Base-by-base conservation (phyloP, 2,113 vertebrate genomes). In the Clupea harengus region DNA sequence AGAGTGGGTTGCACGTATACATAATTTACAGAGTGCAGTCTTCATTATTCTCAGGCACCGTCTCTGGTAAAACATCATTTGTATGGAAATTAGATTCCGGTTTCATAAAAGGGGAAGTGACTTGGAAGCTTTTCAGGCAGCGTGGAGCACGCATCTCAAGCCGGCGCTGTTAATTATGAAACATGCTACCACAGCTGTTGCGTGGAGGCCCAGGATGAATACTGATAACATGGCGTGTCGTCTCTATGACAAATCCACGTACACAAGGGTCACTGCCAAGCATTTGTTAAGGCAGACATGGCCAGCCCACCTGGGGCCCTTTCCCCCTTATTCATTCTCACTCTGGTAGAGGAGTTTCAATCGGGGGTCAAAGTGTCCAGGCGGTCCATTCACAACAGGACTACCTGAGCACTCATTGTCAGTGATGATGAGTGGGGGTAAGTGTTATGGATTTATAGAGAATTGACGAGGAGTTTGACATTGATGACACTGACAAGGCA, bases 11-110 rank as follows among this genome's bases (percentile, higher is more conserved):
- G 64, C 64, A 46, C 52, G 25, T 82, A 85, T 81, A 75, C 75
- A 52, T 82, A 85, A 84, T 80, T 85, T 54, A 82, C 28, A 60
- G 45, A 47, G 84, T 54, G 13, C 72, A n/a, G 22, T 47, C 78
- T 86, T 85, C 85, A 57, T 72, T 45, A 84, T 88, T 60, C 52
- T 72, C 81, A 28, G 50, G 86, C 72, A 54, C 49, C 81, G 67
- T 45, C 64, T 17, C 39, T 81, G 57, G 82, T 49, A 72, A 85
- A 86, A 85, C 67, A 84, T 85, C 47, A 86, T 86, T 83, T 88
- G 85, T 85, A 86, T 89, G 87, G 81, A 89, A 90, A 87, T 87
- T 82, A 86, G 88, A 84, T 81, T 87, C 82, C 18, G n/a, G 64
- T 82, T 82, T 83, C 81, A 83, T 49, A 45, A 82, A 82, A 85